A percentile compares a stretch with the other conserved stretches of the same genome.
Evolutionary conservation across 2,113 vertebrate genomes (phyloP).

Genomic region (Neoarius graeffei): DNA sequence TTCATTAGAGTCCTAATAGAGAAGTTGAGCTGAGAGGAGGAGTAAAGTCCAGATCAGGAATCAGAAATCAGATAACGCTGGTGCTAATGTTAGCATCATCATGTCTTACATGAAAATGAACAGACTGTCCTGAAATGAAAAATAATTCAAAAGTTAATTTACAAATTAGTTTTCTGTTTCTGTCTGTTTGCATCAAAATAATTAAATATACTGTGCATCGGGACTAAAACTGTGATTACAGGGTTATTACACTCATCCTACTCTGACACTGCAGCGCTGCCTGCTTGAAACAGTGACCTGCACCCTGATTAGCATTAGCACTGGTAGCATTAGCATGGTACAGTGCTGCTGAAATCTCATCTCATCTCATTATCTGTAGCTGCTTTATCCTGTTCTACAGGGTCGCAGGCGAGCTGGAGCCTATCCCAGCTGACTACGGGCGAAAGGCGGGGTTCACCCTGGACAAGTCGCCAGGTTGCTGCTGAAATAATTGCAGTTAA

Average conservation of each 20-base stretch:
- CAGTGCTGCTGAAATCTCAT: constrained; percentile 14
- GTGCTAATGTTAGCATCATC: neutral
- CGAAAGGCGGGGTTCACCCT: too few relatives aligned
- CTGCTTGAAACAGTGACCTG: neutral
- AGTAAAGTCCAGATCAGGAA: neutral
- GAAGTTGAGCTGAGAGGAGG: neutral
- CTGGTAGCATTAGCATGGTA: neutral
- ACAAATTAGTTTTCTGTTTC: neutral
- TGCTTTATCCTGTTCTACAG: too few relatives aligned
- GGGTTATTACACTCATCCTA: neutral
- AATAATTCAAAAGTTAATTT: neutral
- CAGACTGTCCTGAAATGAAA: neutral
- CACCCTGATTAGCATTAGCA: neutral
- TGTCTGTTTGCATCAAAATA: neutral
- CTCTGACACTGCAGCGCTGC: neutral
- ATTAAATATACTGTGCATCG: too few relatives aligned
- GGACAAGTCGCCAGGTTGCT: too few relatives aligned
- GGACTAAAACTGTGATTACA: neutral
- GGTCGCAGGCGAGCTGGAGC: too few relatives aligned
- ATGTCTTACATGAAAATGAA: neutral
- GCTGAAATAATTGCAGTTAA: neutral
- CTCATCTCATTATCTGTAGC: too few relatives aligned
- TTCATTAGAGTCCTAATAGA: neutral
- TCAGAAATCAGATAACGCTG: neutral
- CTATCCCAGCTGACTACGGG: too few relatives aligned